Base-by-base conservation (phyloP, 2,888 invertebrate genomes). In the Conus canariensis region DNA sequence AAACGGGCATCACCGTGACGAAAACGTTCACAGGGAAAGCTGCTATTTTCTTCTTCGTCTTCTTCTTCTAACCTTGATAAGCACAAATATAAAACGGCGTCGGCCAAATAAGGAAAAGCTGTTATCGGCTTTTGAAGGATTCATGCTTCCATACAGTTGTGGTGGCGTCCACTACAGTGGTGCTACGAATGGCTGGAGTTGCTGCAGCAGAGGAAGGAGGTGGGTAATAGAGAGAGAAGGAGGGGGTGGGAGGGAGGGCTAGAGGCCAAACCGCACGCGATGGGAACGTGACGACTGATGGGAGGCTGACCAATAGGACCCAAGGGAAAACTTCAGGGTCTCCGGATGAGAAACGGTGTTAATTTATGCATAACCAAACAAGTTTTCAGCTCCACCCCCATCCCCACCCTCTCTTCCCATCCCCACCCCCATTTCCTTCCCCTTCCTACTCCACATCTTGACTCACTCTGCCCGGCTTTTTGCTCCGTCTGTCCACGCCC, bases 341-440 rank as follows among this genome's bases (percentile, higher is more conserved):
- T n/a, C 10, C 56, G 19, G 80, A 9, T 60, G 74, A 74, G 77
- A 89, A 89, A 89, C 67, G 85, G 74, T 85, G 89, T 89, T 85
- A 89, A 89, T 89, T 56, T 89, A 89, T 89, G 85, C 89, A 85
- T 67, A 89, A 89, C 85, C 85, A 89, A 89, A 64, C 16, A 64
- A 64, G 10, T 89, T 85, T 56, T 25, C 16, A 12, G 45, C 45
- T 45, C 45, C 45, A 45, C 45, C 45, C 45, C 45, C 45, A 45
- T 45, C 45, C 45, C 45, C 45, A 30, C 45, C 45, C 45, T 45
- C 45, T 45, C 45, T 45, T 45, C 45, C 4, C 45, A 45, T 45
- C 45, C 45, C 45, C 45, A 45, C 45, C 45, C 4, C 45, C 45
- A 45, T 45, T 45, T 45, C 4, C 45, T 45, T 45, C 45, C 30